Conservation (phyloP, 2,113 vertebrate species). For the Sturnus vulgaris region DNA sequence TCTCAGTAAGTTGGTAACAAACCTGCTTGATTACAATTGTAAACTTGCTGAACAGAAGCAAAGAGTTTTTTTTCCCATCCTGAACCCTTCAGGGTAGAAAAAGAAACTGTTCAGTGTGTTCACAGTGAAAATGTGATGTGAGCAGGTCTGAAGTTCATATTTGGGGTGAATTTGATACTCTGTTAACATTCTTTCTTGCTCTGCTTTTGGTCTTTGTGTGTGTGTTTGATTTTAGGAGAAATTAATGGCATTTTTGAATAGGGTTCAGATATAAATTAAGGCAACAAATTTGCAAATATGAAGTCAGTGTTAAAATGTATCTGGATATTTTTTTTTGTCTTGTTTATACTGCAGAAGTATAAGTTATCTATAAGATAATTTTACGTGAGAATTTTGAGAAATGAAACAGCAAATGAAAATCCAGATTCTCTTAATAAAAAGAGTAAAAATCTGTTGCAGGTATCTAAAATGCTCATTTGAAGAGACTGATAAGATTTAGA, state of each 20-base stretch:
- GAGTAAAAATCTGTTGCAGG: neutral
- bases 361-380: neutral
- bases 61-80: neutral
- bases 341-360: neutral
- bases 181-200: neutral
- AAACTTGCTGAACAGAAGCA: neutral
- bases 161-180: neutral
- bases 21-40: neutral
- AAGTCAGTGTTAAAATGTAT: neutral
- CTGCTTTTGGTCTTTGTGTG: neutral
- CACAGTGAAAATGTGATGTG: neutral
- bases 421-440: neutral
- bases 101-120: neutral
- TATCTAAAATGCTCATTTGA: neutral
- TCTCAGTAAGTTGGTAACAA: neutral
- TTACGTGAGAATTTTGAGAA: neutral
- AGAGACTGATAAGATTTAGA: neutral
- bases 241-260: neutral
- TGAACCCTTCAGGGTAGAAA: neutral
- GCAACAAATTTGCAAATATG: neutral
- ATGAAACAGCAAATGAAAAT: neutral
- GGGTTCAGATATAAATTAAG: neutral
- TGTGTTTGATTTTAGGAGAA: neutral
- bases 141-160: neutral
- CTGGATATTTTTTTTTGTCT: neutral